Base-by-base conservation (phyloP, 2,113 vertebrate species). In the Paratilapia polleni region DNA sequence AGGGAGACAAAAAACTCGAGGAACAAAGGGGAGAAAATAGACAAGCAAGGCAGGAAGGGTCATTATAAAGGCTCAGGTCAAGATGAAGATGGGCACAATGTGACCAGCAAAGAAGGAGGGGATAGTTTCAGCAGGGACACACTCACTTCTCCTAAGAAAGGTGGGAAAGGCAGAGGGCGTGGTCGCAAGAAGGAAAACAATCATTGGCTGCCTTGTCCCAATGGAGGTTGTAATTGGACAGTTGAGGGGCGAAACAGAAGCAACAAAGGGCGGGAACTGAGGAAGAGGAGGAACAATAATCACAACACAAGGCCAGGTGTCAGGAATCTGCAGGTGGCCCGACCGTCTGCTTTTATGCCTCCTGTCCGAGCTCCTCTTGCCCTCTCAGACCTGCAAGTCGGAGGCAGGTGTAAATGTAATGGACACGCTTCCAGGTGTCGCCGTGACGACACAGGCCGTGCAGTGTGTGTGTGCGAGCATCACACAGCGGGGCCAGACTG, bases 351-450 rank as follows among this genome's bases (percentile, higher is more conserved):
- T 15, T 34, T 89, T 2, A 34, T 63, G 31, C 60, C 85, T 3
- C 66, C 87, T 2, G 43, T 24, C 74, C 80, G n/a, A 11, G 60
- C 86, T 20, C 34, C 85, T 41, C 84, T 96, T 43, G 92, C 95
- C 17, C 92, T 97, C 28, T 96, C 97, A 0, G 97, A 97, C 93
- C 91, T 97, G 74, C 96, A 97, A 87, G 96, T 97, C 0, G 97
- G 97, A 1, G 96, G 96, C 82, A 92, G 97, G 80, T 97, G 97
- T 73, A 97, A 97, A 89, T 97, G 97, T 75, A 97, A 97, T 5
- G 97, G 97, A 56, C 97, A 97, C 2, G 97, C 96, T 5, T 97
- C 97, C 3, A 95, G 79, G 74, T 97, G 97, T 91, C 93, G 94
- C 8, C 94, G 95, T 2, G 93, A 95, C 19, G 85, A 94, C 82